Percentiles rank a stretch among this genome's conserved stretches.
These are phyloP conservation scores for Serripes groenlandicus DNA, from an alignment of 2,888 invertebrate species.

Conservation along the genomic window DNA sequence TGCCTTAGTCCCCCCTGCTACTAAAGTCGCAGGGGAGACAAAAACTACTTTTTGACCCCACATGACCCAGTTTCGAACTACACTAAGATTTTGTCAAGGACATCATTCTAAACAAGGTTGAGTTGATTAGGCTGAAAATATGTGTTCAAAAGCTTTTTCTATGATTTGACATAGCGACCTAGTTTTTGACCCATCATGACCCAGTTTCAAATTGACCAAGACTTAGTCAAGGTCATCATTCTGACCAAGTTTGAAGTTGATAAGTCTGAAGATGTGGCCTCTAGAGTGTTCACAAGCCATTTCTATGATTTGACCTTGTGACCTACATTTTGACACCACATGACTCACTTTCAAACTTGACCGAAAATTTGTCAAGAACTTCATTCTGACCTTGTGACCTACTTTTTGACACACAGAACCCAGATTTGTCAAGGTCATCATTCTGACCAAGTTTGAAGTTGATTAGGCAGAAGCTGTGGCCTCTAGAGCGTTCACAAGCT, in stretches of 20 bases:
- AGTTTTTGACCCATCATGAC: background rate
- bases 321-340: too few relatives aligned
- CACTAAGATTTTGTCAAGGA: background rate
- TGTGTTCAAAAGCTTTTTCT: slow-evolving; percentile 3
- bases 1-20: too few relatives aligned
- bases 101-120: background rate
- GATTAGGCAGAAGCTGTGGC: too few relatives aligned
- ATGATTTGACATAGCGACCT: slow-evolving; percentile 8
- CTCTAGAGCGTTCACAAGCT: too few relatives aligned
- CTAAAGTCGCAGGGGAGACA: too few relatives aligned
- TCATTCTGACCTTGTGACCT: slow-evolving; percentile 9
- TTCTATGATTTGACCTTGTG: too few relatives aligned
- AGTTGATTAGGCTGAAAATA: background rate
- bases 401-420: slow-evolving; percentile 10
- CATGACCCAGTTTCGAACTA: background rate
- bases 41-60: slow-evolving; percentile 7
- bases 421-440: too few relatives aligned
- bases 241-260: background rate
- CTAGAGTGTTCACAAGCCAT: slow-evolving; percentile 1
- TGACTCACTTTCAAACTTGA: too few relatives aligned
- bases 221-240: background rate
- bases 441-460: too few relatives aligned
- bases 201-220: background rate
- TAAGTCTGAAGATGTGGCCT: background rate
- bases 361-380: too few relatives aligned